Percentiles rank a stretch among this genome's conserved stretches.
phyloP scores from a whole-genome alignment of 2,113 vertebrate genomes.

The Syrmaticus mikado region DNA sequence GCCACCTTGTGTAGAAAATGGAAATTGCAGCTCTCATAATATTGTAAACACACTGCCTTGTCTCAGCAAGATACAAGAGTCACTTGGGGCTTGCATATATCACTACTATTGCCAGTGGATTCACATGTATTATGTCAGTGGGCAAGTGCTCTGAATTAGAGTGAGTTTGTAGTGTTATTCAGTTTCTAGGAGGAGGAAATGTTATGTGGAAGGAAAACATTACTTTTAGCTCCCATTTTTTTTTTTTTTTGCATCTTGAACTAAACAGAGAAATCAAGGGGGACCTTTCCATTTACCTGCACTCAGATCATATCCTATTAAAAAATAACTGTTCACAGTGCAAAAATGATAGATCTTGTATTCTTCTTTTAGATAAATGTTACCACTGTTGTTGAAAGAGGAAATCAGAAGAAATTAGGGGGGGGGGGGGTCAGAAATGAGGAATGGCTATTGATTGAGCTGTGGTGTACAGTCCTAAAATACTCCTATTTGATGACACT shows the following conservation, averaged over 20 bases:
- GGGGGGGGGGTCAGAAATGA: not conserved
- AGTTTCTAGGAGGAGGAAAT: not conserved
- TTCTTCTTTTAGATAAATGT: not conserved
- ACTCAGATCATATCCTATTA: not conserved
- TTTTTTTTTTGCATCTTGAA: not conserved
- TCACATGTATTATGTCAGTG: not conserved
- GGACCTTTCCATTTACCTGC: not conserved
- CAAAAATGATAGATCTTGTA: not conserved
- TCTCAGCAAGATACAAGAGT: accelerated
- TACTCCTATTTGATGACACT: not conserved
- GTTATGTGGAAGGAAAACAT: not conserved
- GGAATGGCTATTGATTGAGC: not conserved
- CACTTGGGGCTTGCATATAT: not conserved
- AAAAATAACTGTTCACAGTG: not conserved
- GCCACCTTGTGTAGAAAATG: conserved; percentile 45
- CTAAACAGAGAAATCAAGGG: not conserved
- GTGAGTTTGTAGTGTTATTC: not conserved
- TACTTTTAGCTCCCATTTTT: not conserved
- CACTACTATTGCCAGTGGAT: not conserved
- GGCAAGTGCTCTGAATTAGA: not conserved
- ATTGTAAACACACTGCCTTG: accelerated
- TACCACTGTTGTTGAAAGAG: not conserved
- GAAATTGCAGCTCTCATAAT: not conserved
- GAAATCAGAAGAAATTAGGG: not conserved
- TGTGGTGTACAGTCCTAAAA: not conserved